A percentile compares a stretch with the other conserved stretches of the same genome.
phyloP scores from a whole-genome alignment of 1,140 invertebrate genomes.

The Phortica variegata region DNA sequence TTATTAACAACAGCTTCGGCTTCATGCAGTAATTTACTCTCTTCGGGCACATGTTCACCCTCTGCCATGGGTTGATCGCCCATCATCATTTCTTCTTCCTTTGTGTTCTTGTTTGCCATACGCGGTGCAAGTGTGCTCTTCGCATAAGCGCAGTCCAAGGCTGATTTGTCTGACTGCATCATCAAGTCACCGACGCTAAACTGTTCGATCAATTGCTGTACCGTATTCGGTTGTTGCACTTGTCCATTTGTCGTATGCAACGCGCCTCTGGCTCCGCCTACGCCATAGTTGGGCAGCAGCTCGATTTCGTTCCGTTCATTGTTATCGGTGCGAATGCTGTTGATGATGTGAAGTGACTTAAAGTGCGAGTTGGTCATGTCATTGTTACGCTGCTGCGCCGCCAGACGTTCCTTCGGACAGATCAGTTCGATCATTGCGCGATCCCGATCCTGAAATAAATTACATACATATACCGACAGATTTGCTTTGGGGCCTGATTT shows the following conservation, averaged over 20 bases:
- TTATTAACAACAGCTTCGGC: constrained; percentile 38
- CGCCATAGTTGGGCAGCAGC: constrained; percentile 28
- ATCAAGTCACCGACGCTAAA: constrained; percentile 37
- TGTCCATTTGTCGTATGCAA: background rate
- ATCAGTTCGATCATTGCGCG: constrained; percentile 40
- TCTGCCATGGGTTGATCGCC: constrained; percentile 41
- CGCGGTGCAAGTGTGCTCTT: too few relatives aligned
- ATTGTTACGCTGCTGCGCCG: constrained; percentile 46
- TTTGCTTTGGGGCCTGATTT: too few relatives aligned
- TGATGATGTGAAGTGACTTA: constrained; percentile 54
- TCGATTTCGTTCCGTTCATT: constrained; percentile 55
- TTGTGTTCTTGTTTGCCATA: constrained; percentile 1
- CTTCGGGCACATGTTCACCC: constrained; percentile 27
- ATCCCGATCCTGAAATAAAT: constrained; percentile 37
- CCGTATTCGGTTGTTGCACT: constrained; percentile 13
- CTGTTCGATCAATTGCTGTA: constrained; percentile 27
- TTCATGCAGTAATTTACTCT: constrained; percentile 19
- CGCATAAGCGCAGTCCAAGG: constrained; percentile 7
- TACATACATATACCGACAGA: too few relatives aligned
- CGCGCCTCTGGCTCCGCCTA: background rate
- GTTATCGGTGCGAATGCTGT: constrained; percentile 50
- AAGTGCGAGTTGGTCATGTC: constrained; percentile 54
- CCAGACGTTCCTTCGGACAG: constrained; percentile 48
- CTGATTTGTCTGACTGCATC: constrained; percentile 40
- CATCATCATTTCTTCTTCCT: constrained; percentile 52